Percentiles rank a stretch among this genome's conserved stretches.
These are phyloP conservation scores for Gymnarchus niloticus DNA, from an alignment of 2,113 vertebrate genomes.

Conservation along the genomic window DNA sequence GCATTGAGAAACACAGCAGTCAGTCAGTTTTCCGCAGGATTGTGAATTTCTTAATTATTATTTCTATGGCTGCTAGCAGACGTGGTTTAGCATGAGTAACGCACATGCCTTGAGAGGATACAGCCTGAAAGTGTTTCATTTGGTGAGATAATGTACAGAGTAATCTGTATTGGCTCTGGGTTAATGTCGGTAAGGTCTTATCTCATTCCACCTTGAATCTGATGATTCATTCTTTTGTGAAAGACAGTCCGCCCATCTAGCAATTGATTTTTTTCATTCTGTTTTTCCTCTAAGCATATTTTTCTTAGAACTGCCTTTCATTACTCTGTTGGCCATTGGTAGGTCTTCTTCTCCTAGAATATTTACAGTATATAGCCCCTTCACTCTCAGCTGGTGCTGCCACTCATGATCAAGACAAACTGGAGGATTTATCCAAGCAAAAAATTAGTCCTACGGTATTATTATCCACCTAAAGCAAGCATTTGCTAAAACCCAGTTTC, in stretches of 20 bases:
- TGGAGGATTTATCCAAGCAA: background rate
- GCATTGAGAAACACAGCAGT: background rate
- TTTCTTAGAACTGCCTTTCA: constrained; percentile 22
- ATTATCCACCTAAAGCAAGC: background rate
- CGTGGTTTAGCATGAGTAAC: background rate
- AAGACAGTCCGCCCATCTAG: constrained; percentile 28
- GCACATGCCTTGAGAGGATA: background rate
- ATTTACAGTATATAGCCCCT: constrained; percentile 15
- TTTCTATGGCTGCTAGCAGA: background rate
- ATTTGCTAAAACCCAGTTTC: background rate
- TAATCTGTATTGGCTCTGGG: background rate
- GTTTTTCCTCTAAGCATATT: constrained; percentile 23
- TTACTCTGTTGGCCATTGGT: background rate
- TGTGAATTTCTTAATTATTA: background rate
- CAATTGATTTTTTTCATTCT: constrained; percentile 54
- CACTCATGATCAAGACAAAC: background rate
- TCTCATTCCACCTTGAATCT: constrained; percentile 9
- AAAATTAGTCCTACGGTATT: background rate
- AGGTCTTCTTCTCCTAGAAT: constrained; percentile 16
- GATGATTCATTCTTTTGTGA: background rate
- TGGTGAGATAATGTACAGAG: background rate
- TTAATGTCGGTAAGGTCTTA: constrained; percentile 11
- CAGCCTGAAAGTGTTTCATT: background rate
- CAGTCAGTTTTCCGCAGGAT: background rate
- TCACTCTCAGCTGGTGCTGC: background rate